A percentile compares a stretch with the other conserved stretches of the same genome.
phyloP scores from a whole-genome alignment of 2,113 vertebrate species.

The Sinocyclocheilus anshuiensis region DNA sequence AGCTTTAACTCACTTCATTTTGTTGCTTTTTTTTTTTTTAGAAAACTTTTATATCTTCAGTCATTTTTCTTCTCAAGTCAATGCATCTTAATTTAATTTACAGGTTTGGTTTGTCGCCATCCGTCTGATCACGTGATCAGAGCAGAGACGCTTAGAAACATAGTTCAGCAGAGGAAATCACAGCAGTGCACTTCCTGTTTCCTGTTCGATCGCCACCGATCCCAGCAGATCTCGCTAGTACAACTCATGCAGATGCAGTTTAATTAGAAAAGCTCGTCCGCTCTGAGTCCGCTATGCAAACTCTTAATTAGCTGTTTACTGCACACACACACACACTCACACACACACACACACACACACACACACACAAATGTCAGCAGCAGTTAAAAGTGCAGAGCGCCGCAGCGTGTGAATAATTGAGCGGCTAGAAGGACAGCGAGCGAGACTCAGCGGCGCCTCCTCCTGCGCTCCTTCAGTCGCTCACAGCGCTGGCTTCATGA shows the following conservation, averaged over 20 bases:
- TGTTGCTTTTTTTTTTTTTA: neutral
- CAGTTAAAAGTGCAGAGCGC: constrained; percentile 69
- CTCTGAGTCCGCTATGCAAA: constrained; percentile 49
- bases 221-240: neutral
- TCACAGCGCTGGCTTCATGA: too few relatives aligned
- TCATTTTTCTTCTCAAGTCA: neutral
- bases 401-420: constrained; percentile 72
- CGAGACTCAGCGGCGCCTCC: neutral
- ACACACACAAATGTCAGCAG: constrained; percentile 66
- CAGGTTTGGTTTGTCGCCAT: neutral
- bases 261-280: constrained; percentile 44
- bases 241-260: neutral
- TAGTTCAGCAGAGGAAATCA: neutral
- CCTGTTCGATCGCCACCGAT: neutral
- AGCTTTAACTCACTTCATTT: neutral
- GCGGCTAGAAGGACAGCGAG: neutral
- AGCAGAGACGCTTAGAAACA: too few relatives aligned
- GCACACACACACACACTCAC: constrained; percentile 39
- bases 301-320: constrained; percentile 33
- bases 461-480: too few relatives aligned
- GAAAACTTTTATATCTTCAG: neutral
- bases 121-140: neutral
- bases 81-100: neutral
- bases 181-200: neutral
- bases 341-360: neutral